Base-by-base conservation (phyloP, 2,113 vertebrate species). In the Rhagologus leucostigma region DNA sequence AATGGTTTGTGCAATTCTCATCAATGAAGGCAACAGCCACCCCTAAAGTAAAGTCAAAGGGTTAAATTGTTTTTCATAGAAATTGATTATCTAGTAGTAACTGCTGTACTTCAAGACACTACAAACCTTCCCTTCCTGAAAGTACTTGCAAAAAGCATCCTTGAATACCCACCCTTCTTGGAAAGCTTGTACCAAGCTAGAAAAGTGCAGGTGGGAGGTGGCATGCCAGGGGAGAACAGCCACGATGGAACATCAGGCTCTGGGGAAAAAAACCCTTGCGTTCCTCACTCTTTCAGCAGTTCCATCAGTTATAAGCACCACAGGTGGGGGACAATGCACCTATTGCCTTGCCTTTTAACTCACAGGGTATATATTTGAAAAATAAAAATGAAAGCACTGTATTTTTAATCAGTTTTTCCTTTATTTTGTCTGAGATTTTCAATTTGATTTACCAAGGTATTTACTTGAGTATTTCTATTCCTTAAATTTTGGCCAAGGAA, bases 241-340 rank as follows among this genome's bases (percentile, higher is more conserved):
- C 11, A 46, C 0, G 0, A 44, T 6, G 32, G 71, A 78, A 42
- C 14, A 74, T 30, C 22, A 46, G 30, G n/a, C 32, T 77, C 42
- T 46, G 13, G 24, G 11, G 18, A 27, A n/a, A 65, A 83, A 53
- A 16, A 10, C 33, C 24, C 65, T 47, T 39, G 35, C 6, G 16
- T 14, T 52, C 29, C 8, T 42, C 27, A 69, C 10, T 16, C 22
- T 62, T 86, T 19, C 13, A 74, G 63, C 37, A 92, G 24, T 57
- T 78, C 41, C 29, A 69, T 3, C 12, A 59, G 52, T 18, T 68
- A 57, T 1, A 52, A 16, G 35, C 20, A 63, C 19, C 46, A 52
- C 8, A 55, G 16, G 13, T n/a, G 4, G 30, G 13, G 47, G 35
- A 35, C 1, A 21, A 41, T 5, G 16, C 15, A 49, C 3, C 49